phyloP scores from a whole-genome alignment of 2,113 vertebrate genomes.

The Chionodraco myersi region DNA sequence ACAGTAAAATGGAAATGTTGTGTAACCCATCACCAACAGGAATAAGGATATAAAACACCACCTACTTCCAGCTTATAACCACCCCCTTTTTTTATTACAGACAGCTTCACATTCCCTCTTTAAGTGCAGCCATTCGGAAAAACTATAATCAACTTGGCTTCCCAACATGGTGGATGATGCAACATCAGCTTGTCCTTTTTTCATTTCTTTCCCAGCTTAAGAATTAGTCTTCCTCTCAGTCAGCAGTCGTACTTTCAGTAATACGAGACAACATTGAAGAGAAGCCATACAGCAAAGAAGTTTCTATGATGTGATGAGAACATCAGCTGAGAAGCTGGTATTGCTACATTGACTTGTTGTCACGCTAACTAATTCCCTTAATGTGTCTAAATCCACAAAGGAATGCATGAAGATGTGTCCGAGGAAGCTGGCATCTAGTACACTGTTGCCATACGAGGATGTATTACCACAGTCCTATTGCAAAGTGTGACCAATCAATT shows the following conservation, averaged over 20 bases:
- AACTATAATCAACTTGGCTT: slow-evolving; percentile 6
- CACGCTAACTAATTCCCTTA: slow-evolving; percentile 65
- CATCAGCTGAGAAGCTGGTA: slow-evolving; percentile 28
- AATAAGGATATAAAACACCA: slow-evolving; percentile 5
- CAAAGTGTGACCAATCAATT: slow-evolving; percentile 78
- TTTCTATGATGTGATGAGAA: slow-evolving; percentile 30
- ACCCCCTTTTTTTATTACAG: not conserved
- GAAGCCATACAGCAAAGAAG: not conserved
- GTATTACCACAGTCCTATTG: slow-evolving; percentile 58
- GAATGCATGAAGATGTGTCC: slow-evolving; percentile 76
- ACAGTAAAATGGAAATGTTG: not conserved
- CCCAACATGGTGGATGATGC: slow-evolving; percentile 23
- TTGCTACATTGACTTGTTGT: slow-evolving; percentile 45
- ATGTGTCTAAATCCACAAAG: slow-evolving; percentile 72
- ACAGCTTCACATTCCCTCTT: not conserved
- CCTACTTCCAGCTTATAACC: not conserved
- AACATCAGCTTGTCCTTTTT: not conserved
- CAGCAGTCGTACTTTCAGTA: slow-evolving; percentile 9
- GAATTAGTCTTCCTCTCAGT: slow-evolving; percentile 10
- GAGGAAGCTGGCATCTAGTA: slow-evolving; percentile 58
- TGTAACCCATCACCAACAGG: not conserved
- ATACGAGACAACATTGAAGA: slow-evolving; percentile 11
- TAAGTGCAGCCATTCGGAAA: slow-evolving; percentile 27
- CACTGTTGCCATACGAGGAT: slow-evolving; percentile 57
- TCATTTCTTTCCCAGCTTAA: slow-evolving; percentile 5